Conservation (phyloP, 2,888 invertebrate species). For the Camptogramma bilineatum region DNA sequence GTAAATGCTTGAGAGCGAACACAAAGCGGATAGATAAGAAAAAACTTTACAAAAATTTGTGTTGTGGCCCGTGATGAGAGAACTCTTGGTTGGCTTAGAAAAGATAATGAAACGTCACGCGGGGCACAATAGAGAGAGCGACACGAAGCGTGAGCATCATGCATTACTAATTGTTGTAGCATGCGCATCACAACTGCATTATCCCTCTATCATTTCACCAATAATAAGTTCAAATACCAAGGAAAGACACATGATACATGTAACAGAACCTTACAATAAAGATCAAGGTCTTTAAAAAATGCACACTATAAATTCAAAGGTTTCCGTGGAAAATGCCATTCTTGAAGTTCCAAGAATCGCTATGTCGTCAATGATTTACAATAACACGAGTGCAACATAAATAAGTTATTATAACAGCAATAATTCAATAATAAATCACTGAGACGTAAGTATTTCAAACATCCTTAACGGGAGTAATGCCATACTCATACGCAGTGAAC, state of each 20-base stretch:
- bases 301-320: neutral
- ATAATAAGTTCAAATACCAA: no score
- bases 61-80: constrained; percentile 64
- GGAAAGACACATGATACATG: neutral
- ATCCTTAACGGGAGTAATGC: neutral
- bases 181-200: constrained; percentile 56
- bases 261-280: neutral
- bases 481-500: neutral
- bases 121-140: constrained; percentile 77
- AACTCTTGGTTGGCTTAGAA: constrained; percentile 65
- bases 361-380: constrained; percentile 6
- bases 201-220: neutral
- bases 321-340: constrained; percentile 1
- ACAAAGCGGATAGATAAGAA: constrained; percentile 65
- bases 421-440: constrained; percentile 3
- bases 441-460: neutral
- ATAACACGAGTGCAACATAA: neutral
- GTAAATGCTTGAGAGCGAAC: constrained; percentile 66
- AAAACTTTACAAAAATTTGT: constrained; percentile 65
- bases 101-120: constrained; percentile 78
- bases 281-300: constrained; percentile 1
- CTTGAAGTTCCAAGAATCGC: constrained; percentile 8
- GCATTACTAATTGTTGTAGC: constrained; percentile 71
- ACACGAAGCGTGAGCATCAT: constrained; percentile 71
- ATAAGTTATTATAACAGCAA: neutral